phyloP scores from a whole-genome alignment of 2,888 invertebrate species.

The Drosophila lutescens region DNA sequence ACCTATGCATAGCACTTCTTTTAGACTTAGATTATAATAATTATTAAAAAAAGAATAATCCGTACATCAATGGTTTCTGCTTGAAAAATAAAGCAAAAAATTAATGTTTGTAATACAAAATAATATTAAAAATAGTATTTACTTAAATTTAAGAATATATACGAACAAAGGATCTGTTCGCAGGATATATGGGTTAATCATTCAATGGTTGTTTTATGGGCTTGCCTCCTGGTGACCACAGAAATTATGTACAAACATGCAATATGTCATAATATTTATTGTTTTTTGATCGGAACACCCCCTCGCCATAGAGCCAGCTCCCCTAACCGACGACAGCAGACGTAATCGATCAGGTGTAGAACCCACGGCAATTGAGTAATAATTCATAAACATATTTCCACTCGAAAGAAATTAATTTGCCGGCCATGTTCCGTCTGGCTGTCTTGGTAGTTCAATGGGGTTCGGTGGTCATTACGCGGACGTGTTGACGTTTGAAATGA shows the following conservation, averaged over 20 bases:
- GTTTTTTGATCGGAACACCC: conserved; percentile 26
- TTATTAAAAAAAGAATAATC: too few relatives aligned
- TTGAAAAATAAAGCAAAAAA: too few relatives aligned
- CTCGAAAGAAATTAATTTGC: conserved; percentile 72
- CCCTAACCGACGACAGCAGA: conserved; percentile 12
- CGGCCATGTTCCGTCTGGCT: conserved; percentile 23
- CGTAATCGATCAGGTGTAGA: conserved; percentile 75
- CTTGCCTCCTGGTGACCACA: conserved; percentile 56
- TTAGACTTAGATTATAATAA: too few relatives aligned
- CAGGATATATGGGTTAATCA: conserved; percentile 21
- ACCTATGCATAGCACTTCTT: too few relatives aligned
- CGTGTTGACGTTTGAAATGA: conserved; percentile 75
- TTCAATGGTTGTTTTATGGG: conserved; percentile 20
- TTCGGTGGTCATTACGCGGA: conserved; percentile 61
- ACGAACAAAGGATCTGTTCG: background rate
- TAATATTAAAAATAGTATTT: too few relatives aligned
- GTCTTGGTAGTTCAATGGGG: conserved; percentile 6
- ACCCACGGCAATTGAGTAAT: conserved; percentile 69
- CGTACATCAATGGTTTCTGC: too few relatives aligned
- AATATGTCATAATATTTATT: conserved; percentile 71
- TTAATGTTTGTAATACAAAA: too few relatives aligned
- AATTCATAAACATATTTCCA: conserved; percentile 80
- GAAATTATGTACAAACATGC: conserved; percentile 73
- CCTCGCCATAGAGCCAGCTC: conserved; percentile 1
- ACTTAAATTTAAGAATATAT: background rate